Evolutionary conservation across 2,797 vertebrate species (phyloP).

Genomic region (Crocodylus rhombifer): DNA sequence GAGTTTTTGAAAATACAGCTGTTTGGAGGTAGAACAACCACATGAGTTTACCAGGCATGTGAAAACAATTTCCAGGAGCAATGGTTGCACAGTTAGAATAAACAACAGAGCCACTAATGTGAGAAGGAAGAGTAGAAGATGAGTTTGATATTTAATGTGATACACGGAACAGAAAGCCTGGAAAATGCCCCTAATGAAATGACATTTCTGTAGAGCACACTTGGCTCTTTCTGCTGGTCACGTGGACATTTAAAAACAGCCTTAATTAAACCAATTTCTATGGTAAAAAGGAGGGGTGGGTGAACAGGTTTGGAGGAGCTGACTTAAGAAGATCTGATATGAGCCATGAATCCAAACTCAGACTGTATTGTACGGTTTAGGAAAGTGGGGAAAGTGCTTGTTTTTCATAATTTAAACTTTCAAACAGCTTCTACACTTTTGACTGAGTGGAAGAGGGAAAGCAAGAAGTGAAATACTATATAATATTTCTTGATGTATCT

Average conservation of each 20-base stretch:
- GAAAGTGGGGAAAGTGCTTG: background rate
- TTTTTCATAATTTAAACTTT: constrained; percentile 21
- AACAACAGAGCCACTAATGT: constrained; percentile 19
- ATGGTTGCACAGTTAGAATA: constrained; percentile 44
- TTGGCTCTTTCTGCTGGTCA: background rate
- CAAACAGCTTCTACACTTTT: background rate
- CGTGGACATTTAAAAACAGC: rapidly evolving
- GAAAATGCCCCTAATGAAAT: background rate
- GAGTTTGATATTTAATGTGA: background rate
- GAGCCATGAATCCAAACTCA: background rate
- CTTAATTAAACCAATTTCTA: background rate
- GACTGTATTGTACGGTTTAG: background rate
- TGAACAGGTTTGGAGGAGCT: background rate
- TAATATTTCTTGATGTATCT: background rate
- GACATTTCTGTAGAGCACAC: background rate
- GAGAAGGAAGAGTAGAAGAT: constrained; percentile 18
- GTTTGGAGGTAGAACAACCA: constrained; percentile 36
- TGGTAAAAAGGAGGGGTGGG: background rate
- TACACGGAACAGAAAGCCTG: background rate
- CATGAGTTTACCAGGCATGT: constrained; percentile 53
- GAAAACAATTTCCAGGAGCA: constrained; percentile 74
- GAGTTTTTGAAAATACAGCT: constrained; percentile 34
- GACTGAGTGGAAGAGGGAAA: background rate
- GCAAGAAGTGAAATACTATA: background rate
- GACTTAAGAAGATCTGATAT: background rate